These are phyloP conservation scores for Chaetodon auriga DNA, from an alignment of 2,113 vertebrate species.

Conservation along the genomic window DNA sequence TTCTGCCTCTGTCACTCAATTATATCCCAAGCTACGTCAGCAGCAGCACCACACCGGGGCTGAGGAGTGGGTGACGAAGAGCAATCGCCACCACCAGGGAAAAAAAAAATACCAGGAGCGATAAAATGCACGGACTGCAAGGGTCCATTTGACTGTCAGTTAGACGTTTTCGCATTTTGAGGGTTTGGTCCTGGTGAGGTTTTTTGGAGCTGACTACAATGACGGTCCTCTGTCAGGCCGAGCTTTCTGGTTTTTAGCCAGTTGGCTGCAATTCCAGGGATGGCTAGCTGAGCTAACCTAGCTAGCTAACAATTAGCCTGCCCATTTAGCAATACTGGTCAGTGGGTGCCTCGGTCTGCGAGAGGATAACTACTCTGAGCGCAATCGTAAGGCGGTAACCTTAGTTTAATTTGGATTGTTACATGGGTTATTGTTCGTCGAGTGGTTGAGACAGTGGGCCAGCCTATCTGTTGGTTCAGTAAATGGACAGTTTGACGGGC, in stretches of 20 bases:
- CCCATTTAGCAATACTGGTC: conserved; percentile 66
- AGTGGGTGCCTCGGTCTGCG: conserved; percentile 42
- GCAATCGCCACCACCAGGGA: conserved; percentile 64
- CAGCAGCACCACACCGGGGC: conserved; percentile 71
- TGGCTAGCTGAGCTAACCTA: conserved; percentile 72
- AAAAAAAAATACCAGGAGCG: conserved; percentile 67
- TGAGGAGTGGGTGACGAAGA: conserved; percentile 78
- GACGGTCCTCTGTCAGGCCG: conserved; percentile 51
- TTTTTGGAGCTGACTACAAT: conserved; percentile 26
- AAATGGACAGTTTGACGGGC: conserved; percentile 71
- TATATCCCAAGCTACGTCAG: conserved; percentile 68
- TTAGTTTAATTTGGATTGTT: background rate
- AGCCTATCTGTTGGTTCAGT: conserved; percentile 1
- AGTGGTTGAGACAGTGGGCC: background rate
- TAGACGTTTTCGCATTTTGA: conserved; percentile 10
- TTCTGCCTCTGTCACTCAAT: conserved; percentile 59
- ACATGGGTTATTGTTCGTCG: background rate
- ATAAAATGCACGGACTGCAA: conserved; percentile 65
- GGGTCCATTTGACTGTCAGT: conserved; percentile 50
- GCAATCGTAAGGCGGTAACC: background rate
- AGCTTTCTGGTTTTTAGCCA: conserved; percentile 62
- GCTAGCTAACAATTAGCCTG: conserved; percentile 73
- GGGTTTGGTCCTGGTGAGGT: background rate
- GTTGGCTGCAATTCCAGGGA: conserved; percentile 68
- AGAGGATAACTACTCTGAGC: conserved; percentile 15